Evolutionary conservation across 2,888 invertebrate species (phyloP).

Genomic region (Panzeria rudis): DNA sequence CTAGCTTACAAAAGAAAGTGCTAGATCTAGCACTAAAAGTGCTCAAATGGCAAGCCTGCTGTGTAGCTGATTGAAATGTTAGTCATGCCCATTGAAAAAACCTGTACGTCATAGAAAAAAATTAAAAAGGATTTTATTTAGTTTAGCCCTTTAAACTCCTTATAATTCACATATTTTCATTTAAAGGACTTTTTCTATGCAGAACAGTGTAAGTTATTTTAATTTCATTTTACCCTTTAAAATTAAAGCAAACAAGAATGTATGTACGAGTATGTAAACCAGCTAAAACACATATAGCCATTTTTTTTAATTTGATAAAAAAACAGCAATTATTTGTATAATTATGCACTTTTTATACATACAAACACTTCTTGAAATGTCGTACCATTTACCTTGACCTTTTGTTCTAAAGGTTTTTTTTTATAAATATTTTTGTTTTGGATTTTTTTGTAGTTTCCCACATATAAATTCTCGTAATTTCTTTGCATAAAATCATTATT

Average conservation of each 20-base stretch:
- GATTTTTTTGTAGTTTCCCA: constrained; percentile 56
- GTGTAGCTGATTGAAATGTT: too few species aligned
- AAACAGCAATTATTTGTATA: background rate
- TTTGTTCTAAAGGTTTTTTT: constrained; percentile 35
- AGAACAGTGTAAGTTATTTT: too few species aligned
- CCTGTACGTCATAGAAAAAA: too few species aligned
- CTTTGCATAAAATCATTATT: constrained; percentile 58
- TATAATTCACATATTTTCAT: too few species aligned
- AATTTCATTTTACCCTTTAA: background rate
- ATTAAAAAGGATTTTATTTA: too few species aligned
- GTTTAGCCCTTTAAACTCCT: too few species aligned
- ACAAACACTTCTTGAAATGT: constrained; percentile 21
- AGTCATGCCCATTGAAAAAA: too few species aligned
- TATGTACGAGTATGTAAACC: background rate
- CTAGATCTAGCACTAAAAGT: too few species aligned
- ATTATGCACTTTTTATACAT: background rate
- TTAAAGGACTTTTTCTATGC: too few species aligned
- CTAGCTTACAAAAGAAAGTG: too few species aligned
- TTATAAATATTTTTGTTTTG: background rate
- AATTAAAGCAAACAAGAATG: background rate
- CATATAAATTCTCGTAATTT: constrained; percentile 51
- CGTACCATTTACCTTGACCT: constrained; percentile 60
- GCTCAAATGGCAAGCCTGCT: too few species aligned
- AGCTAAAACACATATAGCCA: background rate
- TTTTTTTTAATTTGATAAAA: background rate